Evolutionary conservation across 1,140 invertebrate species (phyloP).

Genomic region (Formica selysi): DNA sequence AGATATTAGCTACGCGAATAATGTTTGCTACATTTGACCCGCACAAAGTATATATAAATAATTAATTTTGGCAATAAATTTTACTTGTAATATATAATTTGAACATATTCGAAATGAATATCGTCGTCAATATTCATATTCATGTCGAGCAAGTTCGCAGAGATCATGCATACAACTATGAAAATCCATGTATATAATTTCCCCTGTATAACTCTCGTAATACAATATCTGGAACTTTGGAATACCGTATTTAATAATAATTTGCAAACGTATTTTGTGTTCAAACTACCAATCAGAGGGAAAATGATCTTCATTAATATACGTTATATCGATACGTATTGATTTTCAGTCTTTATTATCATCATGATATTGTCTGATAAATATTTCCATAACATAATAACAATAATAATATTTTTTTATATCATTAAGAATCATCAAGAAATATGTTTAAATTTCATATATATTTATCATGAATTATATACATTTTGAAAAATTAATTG

Average conservation of each 20-base stretch:
- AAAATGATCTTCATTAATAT: slow-evolving; percentile 19
- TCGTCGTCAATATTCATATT: slow-evolving; percentile 43
- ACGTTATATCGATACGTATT: slow-evolving; percentile 14
- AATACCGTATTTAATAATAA: slow-evolving; percentile 48
- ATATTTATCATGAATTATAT: not conserved
- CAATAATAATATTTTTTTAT: not conserved
- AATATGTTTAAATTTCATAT: not conserved
- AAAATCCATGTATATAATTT: slow-evolving; percentile 5
- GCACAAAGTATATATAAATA: slow-evolving; percentile 14
- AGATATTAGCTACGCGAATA: slow-evolving; percentile 1
- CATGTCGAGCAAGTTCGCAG: not conserved
- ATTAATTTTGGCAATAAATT: slow-evolving; percentile 30
- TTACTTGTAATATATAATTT: not conserved
- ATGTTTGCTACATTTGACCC: not conserved
- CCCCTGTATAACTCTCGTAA: slow-evolving; percentile 23
- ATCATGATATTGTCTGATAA: not conserved
- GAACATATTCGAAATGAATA: slow-evolving; percentile 24
- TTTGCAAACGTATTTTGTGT: slow-evolving; percentile 11
- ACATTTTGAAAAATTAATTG: not conserved
- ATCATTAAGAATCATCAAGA: not conserved
- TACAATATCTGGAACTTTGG: slow-evolving; percentile 32
- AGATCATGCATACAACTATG: slow-evolving; percentile 13
- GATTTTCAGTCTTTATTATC: slow-evolving; percentile 37
- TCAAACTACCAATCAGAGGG: not conserved
- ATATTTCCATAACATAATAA: not conserved